A percentile compares a stretch with the other conserved stretches of the same genome.
Conservation (phyloP, 2,888 invertebrate species). For the Aquatica leii region DNA sequence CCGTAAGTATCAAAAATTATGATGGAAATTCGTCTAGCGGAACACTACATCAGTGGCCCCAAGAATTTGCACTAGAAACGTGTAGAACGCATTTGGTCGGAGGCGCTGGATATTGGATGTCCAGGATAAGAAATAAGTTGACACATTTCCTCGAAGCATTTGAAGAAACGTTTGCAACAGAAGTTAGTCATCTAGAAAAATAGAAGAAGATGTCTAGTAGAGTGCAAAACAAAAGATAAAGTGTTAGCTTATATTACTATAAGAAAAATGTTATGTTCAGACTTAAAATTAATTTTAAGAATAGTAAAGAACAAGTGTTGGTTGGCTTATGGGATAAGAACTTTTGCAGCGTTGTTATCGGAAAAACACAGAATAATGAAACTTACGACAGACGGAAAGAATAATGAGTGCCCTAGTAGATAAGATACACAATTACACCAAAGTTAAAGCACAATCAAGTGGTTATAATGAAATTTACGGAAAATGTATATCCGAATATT, state of each 20-base stretch:
- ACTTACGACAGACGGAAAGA: too few species aligned
- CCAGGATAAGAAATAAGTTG: background rate
- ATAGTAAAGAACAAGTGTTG: slow-evolving; percentile 26
- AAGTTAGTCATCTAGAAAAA: background rate
- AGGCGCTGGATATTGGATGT: too few species aligned
- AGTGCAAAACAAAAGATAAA: slow-evolving; percentile 9
- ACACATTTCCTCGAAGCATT: slow-evolving; percentile 1
- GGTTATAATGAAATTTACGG: background rate
- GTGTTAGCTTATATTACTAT: slow-evolving; percentile 20
- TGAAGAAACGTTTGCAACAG: background rate
- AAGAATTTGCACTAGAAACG: too few species aligned
- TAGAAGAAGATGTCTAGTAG: slow-evolving; percentile 5
- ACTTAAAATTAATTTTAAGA: slow-evolving; percentile 12
- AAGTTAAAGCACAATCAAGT: background rate
- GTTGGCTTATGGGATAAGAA: slow-evolving; percentile 21
- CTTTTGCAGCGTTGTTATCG: background rate
- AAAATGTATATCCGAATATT: too few species aligned
- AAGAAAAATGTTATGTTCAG: slow-evolving; percentile 17
- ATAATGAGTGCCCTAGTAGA: too few species aligned
- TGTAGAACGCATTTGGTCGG: too few species aligned
- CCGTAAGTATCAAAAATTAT: slow-evolving; percentile 13
- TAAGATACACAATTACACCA: too few species aligned
- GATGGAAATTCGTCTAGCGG: slow-evolving; percentile 18
- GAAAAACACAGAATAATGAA: background rate
- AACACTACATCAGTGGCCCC: too few species aligned